phyloP scores from a whole-genome alignment of 2,113 vertebrate species.

The Chlorocebus sabaeus region DNA sequence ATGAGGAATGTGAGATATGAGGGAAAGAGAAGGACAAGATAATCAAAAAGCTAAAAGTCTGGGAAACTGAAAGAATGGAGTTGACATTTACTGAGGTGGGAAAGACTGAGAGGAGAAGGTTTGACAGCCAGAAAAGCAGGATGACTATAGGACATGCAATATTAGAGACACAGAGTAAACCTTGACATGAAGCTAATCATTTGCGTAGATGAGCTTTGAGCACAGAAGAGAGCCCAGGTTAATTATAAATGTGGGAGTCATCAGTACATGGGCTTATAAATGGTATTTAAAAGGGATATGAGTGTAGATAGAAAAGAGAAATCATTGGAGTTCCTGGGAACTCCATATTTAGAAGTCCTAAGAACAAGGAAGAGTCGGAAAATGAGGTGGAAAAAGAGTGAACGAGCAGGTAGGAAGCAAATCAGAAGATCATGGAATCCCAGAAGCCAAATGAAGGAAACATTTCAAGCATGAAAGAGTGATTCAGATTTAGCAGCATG shows the following conservation, averaged over 20 bases:
- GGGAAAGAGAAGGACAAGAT: not conserved
- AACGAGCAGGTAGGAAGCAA: not conserved
- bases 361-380: not conserved
- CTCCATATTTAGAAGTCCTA: not conserved
- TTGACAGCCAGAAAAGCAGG: not conserved
- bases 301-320: not conserved
- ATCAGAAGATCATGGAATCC: not conserved
- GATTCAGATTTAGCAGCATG: too few relatives aligned
- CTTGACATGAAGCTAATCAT: not conserved
- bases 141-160: not conserved
- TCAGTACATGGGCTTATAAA: not conserved
- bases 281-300: not conserved
- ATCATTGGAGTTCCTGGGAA: not conserved
- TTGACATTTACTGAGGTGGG: not conserved
- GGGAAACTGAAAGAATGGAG: not conserved
- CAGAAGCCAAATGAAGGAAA: not conserved
- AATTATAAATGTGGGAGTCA: too few relatives aligned
- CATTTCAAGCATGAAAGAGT: not conserved
- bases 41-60: not conserved
- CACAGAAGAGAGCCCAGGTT: not conserved
- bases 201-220: not conserved
- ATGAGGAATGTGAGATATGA: not conserved
- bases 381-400: not conserved
- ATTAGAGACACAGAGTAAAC: not conserved
- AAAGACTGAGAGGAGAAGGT: not conserved